Evolutionary conservation across 2,113 vertebrate genomes (phyloP).

Genomic region (Psittacara wagleri): DNA sequence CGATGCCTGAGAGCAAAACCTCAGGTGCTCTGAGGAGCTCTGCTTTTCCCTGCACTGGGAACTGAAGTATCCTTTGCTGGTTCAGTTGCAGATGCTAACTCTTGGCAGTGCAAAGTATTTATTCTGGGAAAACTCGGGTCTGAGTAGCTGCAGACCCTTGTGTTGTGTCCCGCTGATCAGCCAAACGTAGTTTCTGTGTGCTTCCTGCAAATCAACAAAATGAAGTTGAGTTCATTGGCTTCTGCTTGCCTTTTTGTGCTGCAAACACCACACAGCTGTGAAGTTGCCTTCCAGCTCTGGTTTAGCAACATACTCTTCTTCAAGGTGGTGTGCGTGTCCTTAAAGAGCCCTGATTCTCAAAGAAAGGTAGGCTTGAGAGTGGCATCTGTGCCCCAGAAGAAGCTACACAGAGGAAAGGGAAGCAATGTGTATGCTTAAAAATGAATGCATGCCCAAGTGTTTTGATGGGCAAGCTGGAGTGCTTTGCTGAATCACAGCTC

Average conservation of each 20-base stretch:
- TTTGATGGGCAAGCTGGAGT: not conserved
- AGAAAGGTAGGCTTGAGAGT: not conserved
- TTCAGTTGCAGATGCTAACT: not conserved
- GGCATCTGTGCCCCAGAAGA: not conserved
- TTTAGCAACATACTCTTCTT: not conserved
- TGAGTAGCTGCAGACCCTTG: not conserved
- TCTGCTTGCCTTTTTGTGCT: not conserved
- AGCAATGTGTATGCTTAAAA: not conserved
- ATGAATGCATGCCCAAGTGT: not conserved
- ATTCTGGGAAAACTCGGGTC: not conserved
- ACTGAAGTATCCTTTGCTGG: not conserved
- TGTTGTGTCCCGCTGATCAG: not conserved
- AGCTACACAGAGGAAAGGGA: not conserved
- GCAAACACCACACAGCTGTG: not conserved
- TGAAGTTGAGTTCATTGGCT: not conserved
- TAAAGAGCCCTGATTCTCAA: not conserved
- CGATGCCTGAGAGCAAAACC: not conserved
- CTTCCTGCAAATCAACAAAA: not conserved
- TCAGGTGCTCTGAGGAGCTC: not conserved
- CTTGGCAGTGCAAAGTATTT: not conserved
- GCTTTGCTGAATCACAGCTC: slow-evolving; percentile 9
- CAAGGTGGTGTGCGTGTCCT: not conserved
- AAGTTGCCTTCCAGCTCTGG: not conserved
- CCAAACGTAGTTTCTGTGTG: not conserved
- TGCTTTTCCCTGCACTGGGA: not conserved